Conservation (phyloP, 2,888 invertebrate genomes). For the Cacoxenus indagator region DNA sequence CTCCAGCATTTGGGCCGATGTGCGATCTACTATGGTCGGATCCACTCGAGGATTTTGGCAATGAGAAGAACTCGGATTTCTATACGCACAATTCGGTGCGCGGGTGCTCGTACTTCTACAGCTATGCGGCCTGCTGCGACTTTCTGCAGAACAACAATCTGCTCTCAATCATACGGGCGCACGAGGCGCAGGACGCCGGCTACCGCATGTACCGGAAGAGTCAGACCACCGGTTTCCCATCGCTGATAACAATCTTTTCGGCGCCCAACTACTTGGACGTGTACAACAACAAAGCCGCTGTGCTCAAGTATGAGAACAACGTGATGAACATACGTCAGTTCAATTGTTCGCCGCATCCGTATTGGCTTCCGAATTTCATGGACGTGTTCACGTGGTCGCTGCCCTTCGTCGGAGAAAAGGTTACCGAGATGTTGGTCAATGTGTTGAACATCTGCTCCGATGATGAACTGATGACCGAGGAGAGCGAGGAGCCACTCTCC, state of each 20-base stretch:
- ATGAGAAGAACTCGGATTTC: slow-evolving; percentile 96
- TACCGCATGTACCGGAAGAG: slow-evolving; percentile 99
- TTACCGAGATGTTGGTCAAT: slow-evolving; percentile 99
- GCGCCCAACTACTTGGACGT: slow-evolving; percentile 99
- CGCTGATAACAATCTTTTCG: slow-evolving; percentile 99
- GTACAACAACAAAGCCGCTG: slow-evolving; percentile 99
- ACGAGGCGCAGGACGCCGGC: slow-evolving; percentile 99
- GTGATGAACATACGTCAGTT: slow-evolving; percentile 99
- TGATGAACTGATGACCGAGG: slow-evolving; percentile 97
- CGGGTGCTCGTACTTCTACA: slow-evolving; percentile 99
- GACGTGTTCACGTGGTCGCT: slow-evolving; percentile 99
- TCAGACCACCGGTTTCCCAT: slow-evolving; percentile 99
- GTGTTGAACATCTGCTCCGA: slow-evolving; percentile 99
- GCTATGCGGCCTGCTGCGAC: slow-evolving; percentile 99
- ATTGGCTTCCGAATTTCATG: slow-evolving; percentile 99
- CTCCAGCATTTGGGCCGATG: slow-evolving; percentile 99
- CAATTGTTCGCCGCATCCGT: slow-evolving; percentile 99
- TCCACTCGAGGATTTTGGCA: slow-evolving; percentile 99
- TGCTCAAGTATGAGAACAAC: slow-evolving; percentile 99
- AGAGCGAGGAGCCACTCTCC: slow-evolving; percentile 80
- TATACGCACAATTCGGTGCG: slow-evolving; percentile 99
- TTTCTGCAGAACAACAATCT: slow-evolving; percentile 99
- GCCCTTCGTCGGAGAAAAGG: slow-evolving; percentile 99
- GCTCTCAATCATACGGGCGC: slow-evolving; percentile 99
- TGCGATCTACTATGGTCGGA: slow-evolving; percentile 99